Conservation (phyloP, 2,797 vertebrate genomes). For the Aphelocoma californica region DNA sequence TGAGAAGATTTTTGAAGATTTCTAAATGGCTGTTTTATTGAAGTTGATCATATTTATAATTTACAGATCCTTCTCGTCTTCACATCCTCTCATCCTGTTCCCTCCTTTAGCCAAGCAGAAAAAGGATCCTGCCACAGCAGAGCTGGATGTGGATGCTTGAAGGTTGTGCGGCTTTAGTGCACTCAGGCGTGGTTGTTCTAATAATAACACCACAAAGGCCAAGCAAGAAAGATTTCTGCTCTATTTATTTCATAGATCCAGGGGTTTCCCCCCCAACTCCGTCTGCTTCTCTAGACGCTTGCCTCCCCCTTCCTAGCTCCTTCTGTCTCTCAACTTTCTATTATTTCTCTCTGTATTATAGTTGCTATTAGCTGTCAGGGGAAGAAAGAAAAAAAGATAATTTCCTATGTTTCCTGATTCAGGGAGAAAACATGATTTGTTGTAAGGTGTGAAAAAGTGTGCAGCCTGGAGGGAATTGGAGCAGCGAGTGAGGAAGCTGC, state of each 20-base stretch:
- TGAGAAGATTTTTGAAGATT: constrained; percentile 40
- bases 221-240: constrained; percentile 72
- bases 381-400: background rate
- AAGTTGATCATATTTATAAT: constrained; percentile 34
- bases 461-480: background rate
- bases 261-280: constrained; percentile 4
- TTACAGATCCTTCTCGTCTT: background rate
- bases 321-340: constrained; percentile 1
- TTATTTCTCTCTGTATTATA: background rate
- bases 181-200: constrained; percentile 67
- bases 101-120: constrained; percentile 3
- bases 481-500: background rate
- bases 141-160: constrained; percentile 50
- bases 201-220: constrained; percentile 72
- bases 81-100: background rate
- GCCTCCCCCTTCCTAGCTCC: background rate
- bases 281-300: constrained; percentile 42
- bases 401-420: background rate
- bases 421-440: background rate
- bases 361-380: background rate
- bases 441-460: background rate
- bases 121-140: background rate
- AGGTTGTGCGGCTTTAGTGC: constrained; percentile 56
- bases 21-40: constrained; percentile 36
- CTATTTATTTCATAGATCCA: constrained; percentile 69